Conservation (phyloP, 2,113 vertebrate species). For the Caretta caretta region DNA sequence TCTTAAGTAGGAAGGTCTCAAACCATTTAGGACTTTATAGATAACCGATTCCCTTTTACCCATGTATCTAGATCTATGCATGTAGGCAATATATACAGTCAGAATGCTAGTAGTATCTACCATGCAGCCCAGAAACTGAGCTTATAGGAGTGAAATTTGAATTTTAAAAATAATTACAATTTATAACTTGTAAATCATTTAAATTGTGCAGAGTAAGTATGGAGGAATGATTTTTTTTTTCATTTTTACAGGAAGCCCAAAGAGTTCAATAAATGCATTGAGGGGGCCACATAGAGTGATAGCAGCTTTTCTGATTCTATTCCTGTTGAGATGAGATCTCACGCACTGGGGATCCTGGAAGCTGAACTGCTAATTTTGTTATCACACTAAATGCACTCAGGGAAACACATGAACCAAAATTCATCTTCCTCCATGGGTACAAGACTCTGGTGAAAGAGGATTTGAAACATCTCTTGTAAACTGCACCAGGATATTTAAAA, state of each 20-base stretch:
- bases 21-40: background rate
- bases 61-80: background rate
- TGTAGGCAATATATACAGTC: background rate
- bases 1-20: background rate
- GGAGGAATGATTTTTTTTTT: background rate
- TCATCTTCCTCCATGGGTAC: background rate
- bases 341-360: background rate
- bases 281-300: no score
- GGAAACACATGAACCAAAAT: background rate
- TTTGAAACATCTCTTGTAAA: background rate
- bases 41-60: background rate
- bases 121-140: background rate
- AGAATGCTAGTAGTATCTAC: background rate
- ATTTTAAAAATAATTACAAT: background rate
- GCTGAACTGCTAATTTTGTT: background rate
- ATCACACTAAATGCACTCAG: background rate
- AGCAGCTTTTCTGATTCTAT: no score
- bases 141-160: background rate
- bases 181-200: background rate
- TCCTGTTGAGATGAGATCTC: background rate
- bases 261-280: background rate
- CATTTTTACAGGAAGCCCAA: background rate
- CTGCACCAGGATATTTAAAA: background rate
- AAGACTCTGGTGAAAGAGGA: background rate
- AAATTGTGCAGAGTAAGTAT: background rate